Evolutionary conservation across 2,113 vertebrate genomes (phyloP).

Genomic region (Rhinolophus sinicus): DNA sequence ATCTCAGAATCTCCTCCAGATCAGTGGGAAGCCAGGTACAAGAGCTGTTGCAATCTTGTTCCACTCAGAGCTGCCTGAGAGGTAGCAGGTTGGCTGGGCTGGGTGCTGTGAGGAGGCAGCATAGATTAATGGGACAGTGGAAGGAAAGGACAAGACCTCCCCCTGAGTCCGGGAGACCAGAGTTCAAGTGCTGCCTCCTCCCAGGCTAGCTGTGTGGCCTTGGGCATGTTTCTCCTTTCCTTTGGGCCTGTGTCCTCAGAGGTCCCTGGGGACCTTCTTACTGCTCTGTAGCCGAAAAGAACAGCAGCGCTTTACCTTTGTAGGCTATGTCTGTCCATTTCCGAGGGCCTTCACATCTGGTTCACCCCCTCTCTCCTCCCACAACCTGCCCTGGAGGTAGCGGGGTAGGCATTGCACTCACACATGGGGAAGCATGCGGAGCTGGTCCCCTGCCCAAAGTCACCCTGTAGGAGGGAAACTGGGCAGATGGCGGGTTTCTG

Average conservation of each 20-base stretch:
- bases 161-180: not conserved
- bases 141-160: not conserved
- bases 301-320: not conserved
- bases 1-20: slow-evolving; percentile 98
- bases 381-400: not conserved
- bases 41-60: not conserved
- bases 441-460: not conserved
- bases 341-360: not conserved
- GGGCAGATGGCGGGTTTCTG: not conserved
- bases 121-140: not conserved
- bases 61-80: not conserved
- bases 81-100: not conserved
- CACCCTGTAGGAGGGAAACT: not conserved
- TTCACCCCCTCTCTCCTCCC: not conserved
- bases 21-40: slow-evolving; percentile 98
- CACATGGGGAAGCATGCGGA: not conserved
- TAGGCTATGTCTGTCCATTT: not conserved
- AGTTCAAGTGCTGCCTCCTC: not conserved
- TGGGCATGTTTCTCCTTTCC: not conserved
- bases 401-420: not conserved
- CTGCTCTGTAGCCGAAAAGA: not conserved
- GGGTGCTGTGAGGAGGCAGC: not conserved
- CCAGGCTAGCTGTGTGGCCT: not conserved
- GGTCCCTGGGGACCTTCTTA: not conserved
- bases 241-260: not conserved